phyloP scores from a whole-genome alignment of 2,113 vertebrate genomes.

The Podilymbus podiceps region DNA sequence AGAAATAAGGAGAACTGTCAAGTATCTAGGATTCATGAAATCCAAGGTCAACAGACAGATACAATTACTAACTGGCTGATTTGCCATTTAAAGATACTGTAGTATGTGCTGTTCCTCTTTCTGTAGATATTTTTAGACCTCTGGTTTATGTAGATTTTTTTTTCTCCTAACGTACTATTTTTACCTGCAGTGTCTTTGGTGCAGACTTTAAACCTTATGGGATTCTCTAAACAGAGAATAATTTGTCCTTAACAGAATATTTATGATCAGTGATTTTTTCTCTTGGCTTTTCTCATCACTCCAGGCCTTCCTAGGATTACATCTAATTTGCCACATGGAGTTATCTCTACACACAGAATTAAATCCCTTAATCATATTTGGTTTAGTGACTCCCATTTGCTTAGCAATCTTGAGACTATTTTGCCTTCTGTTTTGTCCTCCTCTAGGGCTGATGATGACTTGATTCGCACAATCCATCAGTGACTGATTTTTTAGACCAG shows the following conservation, averaged over 20 bases:
- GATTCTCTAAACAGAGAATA: neutral
- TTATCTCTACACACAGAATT: slow-evolving; percentile 52
- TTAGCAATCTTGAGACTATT: neutral
- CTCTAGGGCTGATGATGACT: neutral
- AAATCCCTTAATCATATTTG: slow-evolving; percentile 46
- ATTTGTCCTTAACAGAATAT: neutral
- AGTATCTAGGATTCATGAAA: neutral
- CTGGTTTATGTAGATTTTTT: neutral
- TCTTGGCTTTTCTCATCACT: slow-evolving; percentile 22
- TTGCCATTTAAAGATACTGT: slow-evolving; percentile 11
- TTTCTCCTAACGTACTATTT: neutral
- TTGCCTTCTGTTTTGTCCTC: neutral
- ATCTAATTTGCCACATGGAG: slow-evolving; percentile 25
- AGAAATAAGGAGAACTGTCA: neutral
- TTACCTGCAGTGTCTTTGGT: neutral
- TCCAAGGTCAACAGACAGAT: neutral
- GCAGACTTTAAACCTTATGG: neutral
- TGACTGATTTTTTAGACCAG: neutral
- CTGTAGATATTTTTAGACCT: slow-evolving; percentile 3
- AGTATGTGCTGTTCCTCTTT: neutral
- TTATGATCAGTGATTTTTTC: neutral
- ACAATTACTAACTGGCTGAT: neutral
- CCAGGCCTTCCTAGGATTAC: neutral
- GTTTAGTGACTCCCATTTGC: slow-evolving; percentile 34
- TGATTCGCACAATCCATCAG: neutral